These are phyloP conservation scores for Gonocerus acuteangulatus DNA, from an alignment of 2,888 invertebrate species.

Conservation along the genomic window DNA sequence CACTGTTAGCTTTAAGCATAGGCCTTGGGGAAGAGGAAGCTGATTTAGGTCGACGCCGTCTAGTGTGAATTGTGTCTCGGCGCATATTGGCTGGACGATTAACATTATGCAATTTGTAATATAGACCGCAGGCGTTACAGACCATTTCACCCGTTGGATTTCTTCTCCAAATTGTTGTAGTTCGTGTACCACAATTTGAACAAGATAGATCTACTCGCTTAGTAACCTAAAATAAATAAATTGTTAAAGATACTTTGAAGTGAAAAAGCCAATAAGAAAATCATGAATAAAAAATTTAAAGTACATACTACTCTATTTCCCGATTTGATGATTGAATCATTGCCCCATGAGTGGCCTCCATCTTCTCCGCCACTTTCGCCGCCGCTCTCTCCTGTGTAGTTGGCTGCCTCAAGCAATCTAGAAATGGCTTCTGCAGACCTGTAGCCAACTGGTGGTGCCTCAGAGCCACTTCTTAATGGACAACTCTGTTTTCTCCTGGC, in stretches of 20 bases:
- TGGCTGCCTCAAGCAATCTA: conserved; percentile 40
- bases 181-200: conserved; percentile 94
- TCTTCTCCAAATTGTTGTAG: conserved; percentile 94
- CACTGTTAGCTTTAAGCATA: conserved; percentile 12
- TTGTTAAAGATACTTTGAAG: too few species aligned
- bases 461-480: conserved; percentile 51
- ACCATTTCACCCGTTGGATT: conserved; percentile 96
- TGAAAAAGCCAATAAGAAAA: too few species aligned
- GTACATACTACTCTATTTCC: neutral
- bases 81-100: conserved; percentile 91
- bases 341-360: conserved; percentile 5
- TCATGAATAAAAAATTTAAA: too few species aligned
- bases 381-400: conserved; percentile 31
- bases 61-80: conserved; percentile 90
- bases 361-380: conserved; percentile 14
- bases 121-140: conserved; percentile 96
- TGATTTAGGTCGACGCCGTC: conserved; percentile 66
- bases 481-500: conserved; percentile 75
- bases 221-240: conserved; percentile 30
- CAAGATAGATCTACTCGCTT: conserved; percentile 79
- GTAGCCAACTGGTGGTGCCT: conserved; percentile 20
- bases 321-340: neutral
- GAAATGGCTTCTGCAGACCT: conserved; percentile 31
- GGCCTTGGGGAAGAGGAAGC: conserved; percentile 2
- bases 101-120: conserved; percentile 92